Evolutionary conservation across 2,797 vertebrate genomes (phyloP).

Genomic region (Spinus olivaceus): DNA sequence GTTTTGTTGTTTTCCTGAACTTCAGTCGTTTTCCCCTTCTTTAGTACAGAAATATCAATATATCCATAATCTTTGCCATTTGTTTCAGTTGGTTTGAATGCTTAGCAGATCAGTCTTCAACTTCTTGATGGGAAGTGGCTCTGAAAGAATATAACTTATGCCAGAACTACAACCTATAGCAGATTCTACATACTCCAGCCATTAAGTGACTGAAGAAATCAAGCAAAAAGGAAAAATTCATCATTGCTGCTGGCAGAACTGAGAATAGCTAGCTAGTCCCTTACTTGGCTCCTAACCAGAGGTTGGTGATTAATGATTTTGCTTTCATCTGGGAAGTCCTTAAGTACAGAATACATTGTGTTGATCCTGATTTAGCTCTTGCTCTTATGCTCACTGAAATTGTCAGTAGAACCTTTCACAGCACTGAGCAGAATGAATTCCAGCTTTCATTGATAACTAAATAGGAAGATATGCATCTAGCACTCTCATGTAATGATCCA

Average conservation of each 20-base stretch:
- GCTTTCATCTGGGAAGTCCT: neutral
- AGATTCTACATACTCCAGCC: neutral
- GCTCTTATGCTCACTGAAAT: neutral
- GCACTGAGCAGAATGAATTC: neutral
- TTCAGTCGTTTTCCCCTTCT: neutral
- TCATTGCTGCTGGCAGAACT: neutral
- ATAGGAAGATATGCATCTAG: neutral
- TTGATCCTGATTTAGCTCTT: neutral
- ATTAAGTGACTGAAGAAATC: neutral
- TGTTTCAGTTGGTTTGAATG: neutral
- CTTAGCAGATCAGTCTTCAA: neutral
- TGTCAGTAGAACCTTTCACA: neutral
- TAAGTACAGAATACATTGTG: neutral
- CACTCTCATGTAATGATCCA: neutral
- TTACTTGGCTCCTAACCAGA: neutral
- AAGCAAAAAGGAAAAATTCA: neutral
- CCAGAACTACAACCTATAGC: neutral
- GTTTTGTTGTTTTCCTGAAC: neutral
- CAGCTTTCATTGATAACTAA: neutral
- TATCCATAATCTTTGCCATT: neutral
- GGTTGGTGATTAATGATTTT: neutral
- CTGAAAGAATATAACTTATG: neutral
- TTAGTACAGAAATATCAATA: neutral
- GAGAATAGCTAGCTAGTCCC: neutral
- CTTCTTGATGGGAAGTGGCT: neutral